These are phyloP conservation scores for Trachelipus rathkii DNA, from an alignment of 1,140 invertebrate species.

Conservation along the genomic window DNA sequence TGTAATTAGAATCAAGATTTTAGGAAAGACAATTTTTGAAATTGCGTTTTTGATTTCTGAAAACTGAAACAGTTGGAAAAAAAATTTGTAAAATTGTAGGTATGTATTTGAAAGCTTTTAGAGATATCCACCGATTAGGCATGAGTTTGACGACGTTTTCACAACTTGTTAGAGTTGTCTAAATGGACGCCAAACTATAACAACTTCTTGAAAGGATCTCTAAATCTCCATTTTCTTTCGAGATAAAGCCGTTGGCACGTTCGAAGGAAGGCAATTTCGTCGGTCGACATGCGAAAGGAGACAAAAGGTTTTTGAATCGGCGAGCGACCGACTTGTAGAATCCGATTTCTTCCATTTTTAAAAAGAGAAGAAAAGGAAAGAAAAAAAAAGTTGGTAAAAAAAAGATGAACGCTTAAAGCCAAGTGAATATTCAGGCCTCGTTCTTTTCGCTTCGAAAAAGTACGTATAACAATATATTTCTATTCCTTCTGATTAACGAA, in stretches of 20 bases:
- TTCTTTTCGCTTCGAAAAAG: not conserved
- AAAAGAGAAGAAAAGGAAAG: not conserved
- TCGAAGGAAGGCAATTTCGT: not conserved
- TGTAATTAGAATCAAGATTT: not conserved
- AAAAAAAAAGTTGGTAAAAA: not conserved
- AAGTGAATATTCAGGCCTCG: not conserved
- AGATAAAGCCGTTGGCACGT: slow-evolving; percentile 9
- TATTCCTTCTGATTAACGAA: not conserved
- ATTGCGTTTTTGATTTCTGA: not conserved
- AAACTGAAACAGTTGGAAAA: not conserved
- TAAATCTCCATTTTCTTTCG: slow-evolving; percentile 6
- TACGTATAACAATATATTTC: not conserved
- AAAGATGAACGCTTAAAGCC: no score
- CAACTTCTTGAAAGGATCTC: not conserved
- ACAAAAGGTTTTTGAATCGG: not conserved
- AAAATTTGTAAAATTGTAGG: not conserved
- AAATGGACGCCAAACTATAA: slow-evolving; percentile 7
- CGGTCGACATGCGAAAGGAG: not conserved
- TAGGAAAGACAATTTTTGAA: not conserved
- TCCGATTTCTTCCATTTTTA: no score
- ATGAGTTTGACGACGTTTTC: slow-evolving; percentile 4
- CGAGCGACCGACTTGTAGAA: no score
- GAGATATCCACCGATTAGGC: not conserved
- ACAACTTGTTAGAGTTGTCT: slow-evolving; percentile 8
- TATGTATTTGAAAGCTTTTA: not conserved